These are phyloP conservation scores for Lasioglossum albipes DNA, from an alignment of 1,140 invertebrate genomes.

Conservation along the genomic window DNA sequence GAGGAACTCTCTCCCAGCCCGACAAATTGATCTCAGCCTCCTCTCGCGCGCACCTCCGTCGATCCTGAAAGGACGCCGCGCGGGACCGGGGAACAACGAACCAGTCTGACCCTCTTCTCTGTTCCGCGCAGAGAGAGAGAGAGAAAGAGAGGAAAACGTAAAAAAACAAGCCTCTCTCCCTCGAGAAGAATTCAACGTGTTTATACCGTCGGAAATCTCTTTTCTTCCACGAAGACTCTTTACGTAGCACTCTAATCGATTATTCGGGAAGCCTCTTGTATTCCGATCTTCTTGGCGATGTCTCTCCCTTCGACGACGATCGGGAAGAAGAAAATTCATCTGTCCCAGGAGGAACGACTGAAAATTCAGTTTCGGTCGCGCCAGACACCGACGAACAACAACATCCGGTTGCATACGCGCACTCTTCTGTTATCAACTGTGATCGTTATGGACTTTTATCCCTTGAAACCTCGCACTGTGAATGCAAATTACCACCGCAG, in stretches of 20 bases:
- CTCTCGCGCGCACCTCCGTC: slow-evolving; percentile 34
- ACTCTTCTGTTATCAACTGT: slow-evolving; percentile 15
- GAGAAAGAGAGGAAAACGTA: slow-evolving; percentile 49
- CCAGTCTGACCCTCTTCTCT: slow-evolving; percentile 39
- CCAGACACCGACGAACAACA: too few relatives aligned
- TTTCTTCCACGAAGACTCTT: slow-evolving; percentile 54
- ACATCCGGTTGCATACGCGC: neutral
- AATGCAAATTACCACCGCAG: slow-evolving; percentile 43
- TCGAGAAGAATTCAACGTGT: slow-evolving; percentile 24
- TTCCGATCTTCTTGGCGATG: slow-evolving; percentile 8
- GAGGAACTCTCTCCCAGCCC: slow-evolving; percentile 49
- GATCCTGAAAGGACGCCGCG: slow-evolving; percentile 29
- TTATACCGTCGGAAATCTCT: slow-evolving; percentile 35
- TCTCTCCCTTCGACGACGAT: neutral
- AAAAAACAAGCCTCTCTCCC: slow-evolving; percentile 30
- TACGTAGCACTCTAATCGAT: slow-evolving; percentile 13
- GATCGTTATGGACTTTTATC: slow-evolving; percentile 29
- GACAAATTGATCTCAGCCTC: slow-evolving; percentile 62
- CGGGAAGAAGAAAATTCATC: neutral
- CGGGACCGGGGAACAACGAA: slow-evolving; percentile 47
- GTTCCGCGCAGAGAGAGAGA: slow-evolving; percentile 33
- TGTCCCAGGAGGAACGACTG: neutral
- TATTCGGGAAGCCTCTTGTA: slow-evolving; percentile 9
- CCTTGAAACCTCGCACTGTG: slow-evolving; percentile 42
- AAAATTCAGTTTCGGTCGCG: neutral